Conservation (phyloP, 2,888 invertebrate species). For the Acanthosepion esculentum region DNA sequence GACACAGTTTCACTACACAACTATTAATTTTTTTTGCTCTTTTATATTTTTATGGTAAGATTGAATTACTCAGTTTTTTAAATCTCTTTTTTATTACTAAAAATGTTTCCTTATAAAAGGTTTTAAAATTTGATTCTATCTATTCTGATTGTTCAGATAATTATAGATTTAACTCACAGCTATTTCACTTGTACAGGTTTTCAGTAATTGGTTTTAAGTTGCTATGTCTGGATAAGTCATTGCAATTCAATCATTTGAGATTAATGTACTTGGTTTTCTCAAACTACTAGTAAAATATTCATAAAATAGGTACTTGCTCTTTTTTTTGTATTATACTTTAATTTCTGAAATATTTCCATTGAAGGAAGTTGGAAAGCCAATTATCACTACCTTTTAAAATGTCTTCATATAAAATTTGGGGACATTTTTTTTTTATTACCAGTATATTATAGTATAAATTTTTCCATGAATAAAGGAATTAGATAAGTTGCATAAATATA, state of each 20-base stretch:
- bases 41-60: background rate
- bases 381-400: no score
- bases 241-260: background rate
- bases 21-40: background rate
- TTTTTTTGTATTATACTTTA: no score
- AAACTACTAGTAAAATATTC: background rate
- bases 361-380: no score
- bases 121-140: background rate
- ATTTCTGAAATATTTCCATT: no score
- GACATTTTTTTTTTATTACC: no score
- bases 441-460: no score
- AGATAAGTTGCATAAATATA: no score
- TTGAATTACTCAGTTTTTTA: no score
- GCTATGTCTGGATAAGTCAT: background rate
- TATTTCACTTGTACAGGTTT: background rate
- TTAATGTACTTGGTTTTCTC: background rate
- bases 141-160: background rate
- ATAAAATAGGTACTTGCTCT: no score
- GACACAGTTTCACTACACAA: background rate
- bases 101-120: background rate
- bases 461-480: no score
- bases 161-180: background rate
- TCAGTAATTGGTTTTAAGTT: conserved; percentile 6
- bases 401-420: no score
- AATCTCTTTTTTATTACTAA: background rate